Conservation (phyloP, 2,113 vertebrate genomes). For the Xenopus tropicalis region UCB_Xtro_10.0 CM004445.2:116567001-116567500, state of each 20-base stretch:
- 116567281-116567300: not conserved
- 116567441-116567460: too few relatives aligned
- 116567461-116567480: too few relatives aligned
- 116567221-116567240: not conserved
- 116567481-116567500: too few relatives aligned
- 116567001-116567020: not conserved
- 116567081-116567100: not conserved
- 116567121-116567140: not conserved
- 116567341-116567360: too few relatives aligned
- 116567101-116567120: not conserved
- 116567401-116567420: too few relatives aligned
- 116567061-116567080: not conserved
- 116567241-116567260: not conserved
- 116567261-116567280: not conserved
- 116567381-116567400: too few relatives aligned
- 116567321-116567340: not conserved
- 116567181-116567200: constrained; percentile 3
- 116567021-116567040: not conserved
- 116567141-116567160: not conserved
- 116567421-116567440: too few relatives aligned
- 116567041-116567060: constrained; percentile 1
- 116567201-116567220: not conserved
- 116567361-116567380: too few relatives aligned
- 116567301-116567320: not conserved
- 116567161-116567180: not conserved